Conservation (phyloP, 1,140 invertebrate species). For the Geopemphigus sp. region DNA sequence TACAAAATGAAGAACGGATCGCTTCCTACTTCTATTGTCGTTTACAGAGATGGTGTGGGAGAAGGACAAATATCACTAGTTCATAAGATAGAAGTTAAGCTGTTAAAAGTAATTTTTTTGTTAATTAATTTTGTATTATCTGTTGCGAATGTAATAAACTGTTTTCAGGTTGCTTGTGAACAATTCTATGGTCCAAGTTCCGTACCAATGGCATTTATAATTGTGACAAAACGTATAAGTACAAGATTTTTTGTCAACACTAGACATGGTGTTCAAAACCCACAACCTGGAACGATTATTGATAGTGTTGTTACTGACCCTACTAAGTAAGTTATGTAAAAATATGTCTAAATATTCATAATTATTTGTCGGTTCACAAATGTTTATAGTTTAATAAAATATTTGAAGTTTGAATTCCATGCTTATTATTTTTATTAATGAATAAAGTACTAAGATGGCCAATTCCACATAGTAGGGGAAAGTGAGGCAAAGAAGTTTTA, state of each 20-base stretch:
- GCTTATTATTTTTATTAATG: no score
- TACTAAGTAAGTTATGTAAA: no score
- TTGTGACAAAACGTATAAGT: slow-evolving; percentile 73
- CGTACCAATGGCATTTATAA: slow-evolving; percentile 66
- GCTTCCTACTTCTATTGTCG: slow-evolving; percentile 62
- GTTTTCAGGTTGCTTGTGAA: slow-evolving; percentile 19
- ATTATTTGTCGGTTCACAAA: no score
- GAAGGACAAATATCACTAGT: slow-evolving; percentile 78
- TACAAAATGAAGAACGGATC: slow-evolving; percentile 55
- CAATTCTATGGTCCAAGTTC: not conserved
- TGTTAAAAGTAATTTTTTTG: slow-evolving; percentile 48
- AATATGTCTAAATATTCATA: no score
- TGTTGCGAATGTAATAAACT: not conserved
- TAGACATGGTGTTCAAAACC: slow-evolving; percentile 62
- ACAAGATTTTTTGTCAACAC: slow-evolving; percentile 62
- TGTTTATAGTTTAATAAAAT: no score
- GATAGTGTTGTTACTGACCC: slow-evolving; percentile 81
- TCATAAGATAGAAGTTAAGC: slow-evolving; percentile 63
- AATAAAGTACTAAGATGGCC: no score
- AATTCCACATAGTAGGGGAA: no score
- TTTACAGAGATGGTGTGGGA: slow-evolving; percentile 79
- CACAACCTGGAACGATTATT: slow-evolving; percentile 79
- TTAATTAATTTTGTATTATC: not conserved
- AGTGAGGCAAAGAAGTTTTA: no score
- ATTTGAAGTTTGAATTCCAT: no score